Conservation (phyloP, 1,140 invertebrate genomes). For the Macrocentrus cingulum region DNA sequence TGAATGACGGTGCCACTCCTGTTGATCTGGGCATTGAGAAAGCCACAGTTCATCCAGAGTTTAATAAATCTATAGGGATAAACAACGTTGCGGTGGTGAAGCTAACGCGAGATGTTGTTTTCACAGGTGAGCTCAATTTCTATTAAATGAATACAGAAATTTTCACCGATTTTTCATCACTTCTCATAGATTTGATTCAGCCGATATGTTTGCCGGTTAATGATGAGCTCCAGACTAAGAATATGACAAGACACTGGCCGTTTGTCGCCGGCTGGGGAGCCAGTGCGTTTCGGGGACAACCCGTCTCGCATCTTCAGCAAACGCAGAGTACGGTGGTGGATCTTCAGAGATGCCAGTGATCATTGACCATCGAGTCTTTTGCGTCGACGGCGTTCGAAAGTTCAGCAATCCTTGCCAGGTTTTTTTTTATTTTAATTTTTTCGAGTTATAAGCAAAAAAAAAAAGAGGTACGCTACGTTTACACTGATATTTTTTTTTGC, state of each 20-base stretch:
- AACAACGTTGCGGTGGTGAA: slow-evolving; percentile 79
- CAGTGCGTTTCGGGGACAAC: slow-evolving; percentile 60
- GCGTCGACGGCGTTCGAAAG: slow-evolving; percentile 72
- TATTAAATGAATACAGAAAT: no score
- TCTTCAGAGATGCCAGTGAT: slow-evolving; percentile 57
- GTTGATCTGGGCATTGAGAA: slow-evolving; percentile 65
- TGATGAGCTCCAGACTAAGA: slow-evolving; percentile 54
- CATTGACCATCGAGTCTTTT: slow-evolving; percentile 70
- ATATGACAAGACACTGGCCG: slow-evolving; percentile 60
- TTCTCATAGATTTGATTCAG: slow-evolving; percentile 66
- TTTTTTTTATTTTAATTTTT: no score
- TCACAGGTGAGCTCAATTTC: slow-evolving; percentile 65
- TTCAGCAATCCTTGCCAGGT: slow-evolving; percentile 82
- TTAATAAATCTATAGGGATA: slow-evolving; percentile 63
- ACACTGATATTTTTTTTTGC: no score
- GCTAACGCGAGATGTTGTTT: slow-evolving; percentile 61
- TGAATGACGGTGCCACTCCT: slow-evolving; percentile 66
- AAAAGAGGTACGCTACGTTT: no score
- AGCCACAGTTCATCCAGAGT: slow-evolving; percentile 67
- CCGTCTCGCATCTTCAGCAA: slow-evolving; percentile 65
- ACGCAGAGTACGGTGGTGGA: slow-evolving; percentile 72
- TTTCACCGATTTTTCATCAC: no score
- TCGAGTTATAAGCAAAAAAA: no score
- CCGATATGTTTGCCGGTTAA: slow-evolving; percentile 76
- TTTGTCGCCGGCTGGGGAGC: slow-evolving; percentile 80